Percentiles rank a stretch among this genome's conserved stretches.
Evolutionary conservation across 1,140 invertebrate genomes (phyloP).

Genomic region (Aphelenchoides fujianensis): DNA sequence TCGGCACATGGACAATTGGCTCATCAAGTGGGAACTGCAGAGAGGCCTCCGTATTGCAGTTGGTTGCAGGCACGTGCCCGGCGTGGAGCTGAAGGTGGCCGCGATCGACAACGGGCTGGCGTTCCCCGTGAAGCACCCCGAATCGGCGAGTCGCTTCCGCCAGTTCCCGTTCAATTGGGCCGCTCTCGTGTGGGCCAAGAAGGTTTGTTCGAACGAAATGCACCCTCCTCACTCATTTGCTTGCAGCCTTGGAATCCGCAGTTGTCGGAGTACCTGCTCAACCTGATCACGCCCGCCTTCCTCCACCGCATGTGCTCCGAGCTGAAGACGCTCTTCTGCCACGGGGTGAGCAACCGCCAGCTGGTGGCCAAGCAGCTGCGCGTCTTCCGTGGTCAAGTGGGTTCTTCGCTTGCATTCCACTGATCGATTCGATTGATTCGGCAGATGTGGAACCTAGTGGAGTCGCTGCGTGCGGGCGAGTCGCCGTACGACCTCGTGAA

Average conservation of each 20-base stretch:
- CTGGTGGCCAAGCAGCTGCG: constrained; percentile 45
- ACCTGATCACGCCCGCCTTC: constrained; percentile 44
- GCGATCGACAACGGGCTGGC: constrained; percentile 59
- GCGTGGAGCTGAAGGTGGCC: constrained; percentile 45
- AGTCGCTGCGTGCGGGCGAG: constrained; percentile 25
- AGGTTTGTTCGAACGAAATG: constrained; percentile 36
- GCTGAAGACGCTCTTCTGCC: constrained; percentile 41
- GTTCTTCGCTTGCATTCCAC: no score
- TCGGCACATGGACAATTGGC: constrained; percentile 53
- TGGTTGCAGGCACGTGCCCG: constrained; percentile 51
- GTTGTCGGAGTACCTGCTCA: constrained; percentile 35
- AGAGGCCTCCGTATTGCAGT: neutral
- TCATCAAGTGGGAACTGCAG: constrained; percentile 37
- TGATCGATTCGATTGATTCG: neutral
- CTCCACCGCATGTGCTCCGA: constrained; percentile 49
- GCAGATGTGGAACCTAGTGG: constrained; percentile 34
- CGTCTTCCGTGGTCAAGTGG: constrained; percentile 49
- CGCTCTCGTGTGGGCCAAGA: constrained; percentile 43
- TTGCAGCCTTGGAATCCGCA: constrained; percentile 42
- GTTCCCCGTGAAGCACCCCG: constrained; percentile 56
- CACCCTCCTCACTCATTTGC: neutral
- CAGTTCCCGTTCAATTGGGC: constrained; percentile 53
- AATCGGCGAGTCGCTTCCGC: constrained; percentile 45
- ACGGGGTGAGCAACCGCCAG: constrained; percentile 31
- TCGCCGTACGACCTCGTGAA: constrained; percentile 36